Percentiles rank a stretch among this genome's conserved stretches.
Conservation (phyloP, 2,113 vertebrate species). For the Hypocryptadius cinnamomeus region DNA sequence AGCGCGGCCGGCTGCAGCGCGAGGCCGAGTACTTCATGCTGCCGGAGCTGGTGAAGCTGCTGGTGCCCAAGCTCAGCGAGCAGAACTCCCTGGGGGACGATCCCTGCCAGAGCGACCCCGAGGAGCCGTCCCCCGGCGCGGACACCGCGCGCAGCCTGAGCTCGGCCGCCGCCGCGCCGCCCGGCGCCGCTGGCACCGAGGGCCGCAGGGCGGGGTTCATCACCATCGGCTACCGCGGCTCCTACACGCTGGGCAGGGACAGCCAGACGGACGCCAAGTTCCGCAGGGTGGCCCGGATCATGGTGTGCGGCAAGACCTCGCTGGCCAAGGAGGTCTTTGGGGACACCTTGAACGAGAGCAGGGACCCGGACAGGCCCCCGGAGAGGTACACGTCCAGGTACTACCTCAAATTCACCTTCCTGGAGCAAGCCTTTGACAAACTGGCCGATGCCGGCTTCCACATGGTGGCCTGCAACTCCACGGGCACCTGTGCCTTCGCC, state of each 20-base stretch:
- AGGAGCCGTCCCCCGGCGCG: slow-evolving; percentile 77
- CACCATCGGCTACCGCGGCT: slow-evolving; percentile 89
- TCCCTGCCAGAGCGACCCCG: slow-evolving; percentile 82
- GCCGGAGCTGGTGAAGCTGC: slow-evolving; percentile 82
- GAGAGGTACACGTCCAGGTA: slow-evolving; percentile 91
- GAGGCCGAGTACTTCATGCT: slow-evolving; percentile 92
- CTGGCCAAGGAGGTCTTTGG: slow-evolving; percentile 95
- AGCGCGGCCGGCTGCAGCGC: slow-evolving; percentile 82
- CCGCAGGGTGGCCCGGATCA: slow-evolving; percentile 87
- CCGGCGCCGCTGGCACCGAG: slow-evolving; percentile 37
- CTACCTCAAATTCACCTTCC: slow-evolving; percentile 94
- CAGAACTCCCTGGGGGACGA: slow-evolving; percentile 86
- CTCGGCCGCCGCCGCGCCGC: slow-evolving; percentile 26
- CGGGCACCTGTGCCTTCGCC: slow-evolving; percentile 88
- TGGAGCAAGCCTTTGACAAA: slow-evolving; percentile 95
- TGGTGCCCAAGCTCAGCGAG: slow-evolving; percentile 83
- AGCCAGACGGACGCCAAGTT: slow-evolving; percentile 92
- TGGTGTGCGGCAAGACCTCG: slow-evolving; percentile 91
- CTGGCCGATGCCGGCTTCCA: slow-evolving; percentile 88
- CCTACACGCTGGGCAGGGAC: slow-evolving; percentile 88
- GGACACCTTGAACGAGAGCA: slow-evolving; percentile 90
- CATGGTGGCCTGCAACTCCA: slow-evolving; percentile 94
- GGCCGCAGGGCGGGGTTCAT: slow-evolving; percentile 84
- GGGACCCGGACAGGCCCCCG: slow-evolving; percentile 86
- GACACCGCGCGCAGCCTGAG: slow-evolving; percentile 68